Base-by-base conservation (phyloP, 2,113 vertebrate genomes). In the Agelaius tricolor region DNA sequence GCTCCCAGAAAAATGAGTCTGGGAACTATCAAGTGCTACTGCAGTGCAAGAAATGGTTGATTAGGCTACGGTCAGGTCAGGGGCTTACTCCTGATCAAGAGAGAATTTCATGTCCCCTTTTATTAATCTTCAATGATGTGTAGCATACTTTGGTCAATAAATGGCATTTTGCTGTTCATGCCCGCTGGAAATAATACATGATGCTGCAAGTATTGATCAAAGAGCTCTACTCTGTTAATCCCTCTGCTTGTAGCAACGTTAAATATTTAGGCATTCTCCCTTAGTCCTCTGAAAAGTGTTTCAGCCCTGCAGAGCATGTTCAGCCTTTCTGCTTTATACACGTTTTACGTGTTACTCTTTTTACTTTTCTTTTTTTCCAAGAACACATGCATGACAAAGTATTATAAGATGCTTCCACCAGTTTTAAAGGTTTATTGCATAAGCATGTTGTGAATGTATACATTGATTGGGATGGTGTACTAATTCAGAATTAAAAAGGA, bases 101-200 rank as follows among this genome's bases (percentile, higher is more conserved):
- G 69, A 71, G 52, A 94, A 92, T 95, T 93, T 89, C 52, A 16
- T 51, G 76, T 87, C 81, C 57, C 41, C 51, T 62, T 55, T 27
- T 89, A 89, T 95, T 96, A 95, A 95, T 79, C 69, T 85, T 95
- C 88, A 92, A 3, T 91, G 72, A 97, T 94, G 54, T 91, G 62
- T 72, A 93, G 74, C 82, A 59, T 75, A 51, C 65, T 93, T 93
- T 46, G 81, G 89, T 92, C 93, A 95, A 92, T 94, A 95, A 93
- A 92, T 79, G 81, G 66, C 77, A 90, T 87, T 93, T 89, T 94
- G 85, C 90, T 84, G 76, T 87, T 90, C n/a, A 31, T 89, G 51
- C 57, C 82, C 1, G 0, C 67, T 96, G 88, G 83, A 95, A 95
- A 89, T 92, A 94, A 92, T 87, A 88, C 77, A 67, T 65, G 37